phyloP scores from a whole-genome alignment of 1,140 invertebrate genomes.

The Tetraneura akinire region DNA sequence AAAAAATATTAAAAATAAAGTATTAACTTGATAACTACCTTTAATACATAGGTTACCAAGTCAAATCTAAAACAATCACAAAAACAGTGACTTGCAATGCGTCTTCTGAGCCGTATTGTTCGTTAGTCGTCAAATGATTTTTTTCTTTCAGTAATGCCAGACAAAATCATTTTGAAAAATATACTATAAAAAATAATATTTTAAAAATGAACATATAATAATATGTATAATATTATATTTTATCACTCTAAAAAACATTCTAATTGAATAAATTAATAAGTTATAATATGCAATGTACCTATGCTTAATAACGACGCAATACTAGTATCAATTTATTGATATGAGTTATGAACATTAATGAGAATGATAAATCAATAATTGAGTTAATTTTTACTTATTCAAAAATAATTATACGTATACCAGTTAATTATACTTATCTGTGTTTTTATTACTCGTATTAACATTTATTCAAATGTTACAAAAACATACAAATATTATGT shows the following conservation, averaged over 20 bases:
- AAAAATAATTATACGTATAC: too few species aligned
- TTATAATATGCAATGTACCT: too few species aligned
- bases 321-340: too few species aligned
- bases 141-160: constrained; percentile 25
- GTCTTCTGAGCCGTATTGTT: constrained; percentile 7
- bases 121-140: constrained; percentile 14
- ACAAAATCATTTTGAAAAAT: constrained; percentile 40
- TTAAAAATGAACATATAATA: background rate
- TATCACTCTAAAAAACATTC: background rate
- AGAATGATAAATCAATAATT: too few species aligned
- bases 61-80: constrained; percentile 29
- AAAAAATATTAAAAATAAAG: background rate
- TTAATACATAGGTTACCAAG: constrained; percentile 25
- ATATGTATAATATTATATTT: background rate
- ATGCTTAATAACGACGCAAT: too few species aligned
- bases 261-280: too few species aligned
- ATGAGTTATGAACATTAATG: too few species aligned
- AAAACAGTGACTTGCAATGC: constrained; percentile 15
- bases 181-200: constrained; percentile 39
- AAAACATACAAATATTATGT: too few species aligned
- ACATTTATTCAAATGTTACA: too few species aligned
- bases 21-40: constrained; percentile 41
- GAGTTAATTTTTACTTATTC: too few species aligned
- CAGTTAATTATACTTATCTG: too few species aligned
- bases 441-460: too few species aligned